Evolutionary conservation across 1,140 invertebrate genomes (phyloP).

Genomic region (Drosophila ambigua): DNA sequence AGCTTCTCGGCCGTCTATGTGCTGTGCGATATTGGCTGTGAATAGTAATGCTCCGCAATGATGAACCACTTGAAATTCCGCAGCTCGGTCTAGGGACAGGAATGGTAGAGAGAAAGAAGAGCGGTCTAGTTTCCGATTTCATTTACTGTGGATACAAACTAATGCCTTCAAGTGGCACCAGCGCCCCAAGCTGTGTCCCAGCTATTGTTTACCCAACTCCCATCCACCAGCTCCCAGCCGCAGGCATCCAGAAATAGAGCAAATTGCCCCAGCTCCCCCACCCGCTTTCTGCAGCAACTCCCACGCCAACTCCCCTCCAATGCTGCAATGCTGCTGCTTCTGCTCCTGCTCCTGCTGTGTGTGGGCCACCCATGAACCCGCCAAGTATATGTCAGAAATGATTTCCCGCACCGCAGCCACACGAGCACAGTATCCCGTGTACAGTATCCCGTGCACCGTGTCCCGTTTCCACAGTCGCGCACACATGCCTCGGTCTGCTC

Average conservation of each 20-base stretch:
- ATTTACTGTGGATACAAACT: too few species aligned
- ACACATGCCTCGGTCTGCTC: conserved; percentile 52
- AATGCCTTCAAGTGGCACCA: not conserved
- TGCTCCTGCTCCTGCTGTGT: conserved; percentile 15
- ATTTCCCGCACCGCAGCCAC: conserved; percentile 43
- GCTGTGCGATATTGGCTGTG: conserved; percentile 9
- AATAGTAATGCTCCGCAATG: conserved; percentile 26
- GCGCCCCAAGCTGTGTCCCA: not conserved
- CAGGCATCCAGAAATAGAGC: conserved; percentile 57
- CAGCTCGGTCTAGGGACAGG: too few species aligned
- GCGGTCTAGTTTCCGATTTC: too few species aligned
- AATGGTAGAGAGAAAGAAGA: too few species aligned
- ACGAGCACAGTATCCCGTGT: conserved; percentile 21
- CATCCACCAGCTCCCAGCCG: not conserved
- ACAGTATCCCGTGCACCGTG: conserved; percentile 5
- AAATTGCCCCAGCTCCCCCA: conserved; percentile 11
- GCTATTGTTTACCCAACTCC: conserved; percentile 35
- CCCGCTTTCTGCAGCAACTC: conserved; percentile 28
- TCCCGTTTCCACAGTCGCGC: conserved; percentile 50
- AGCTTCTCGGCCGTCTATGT: not conserved
- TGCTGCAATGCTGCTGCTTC: not conserved
- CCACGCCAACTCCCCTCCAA: conserved; percentile 40
- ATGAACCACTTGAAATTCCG: not conserved
- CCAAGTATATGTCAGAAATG: conserved; percentile 61
- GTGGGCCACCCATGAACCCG: conserved; percentile 59